Percentiles rank a stretch among this genome's conserved stretches.
Conservation (phyloP, 2,113 vertebrate genomes). For the Setophaga petechia region DNA sequence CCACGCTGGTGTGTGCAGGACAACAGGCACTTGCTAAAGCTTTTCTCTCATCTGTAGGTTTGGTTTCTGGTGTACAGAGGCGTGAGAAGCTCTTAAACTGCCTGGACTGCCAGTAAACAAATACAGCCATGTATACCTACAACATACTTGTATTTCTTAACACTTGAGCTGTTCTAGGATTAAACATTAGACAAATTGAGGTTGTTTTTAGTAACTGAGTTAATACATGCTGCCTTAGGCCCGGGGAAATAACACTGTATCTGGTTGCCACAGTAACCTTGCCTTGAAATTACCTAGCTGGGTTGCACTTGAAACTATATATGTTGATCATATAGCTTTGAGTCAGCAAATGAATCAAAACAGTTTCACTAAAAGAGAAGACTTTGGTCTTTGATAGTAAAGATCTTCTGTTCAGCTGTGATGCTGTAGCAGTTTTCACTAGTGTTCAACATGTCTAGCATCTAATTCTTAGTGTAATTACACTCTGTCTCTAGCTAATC, state of each 20-base stretch:
- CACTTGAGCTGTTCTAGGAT: not conserved
- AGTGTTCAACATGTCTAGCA: not conserved
- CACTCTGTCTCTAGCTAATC: not conserved
- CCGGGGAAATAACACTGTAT: not conserved
- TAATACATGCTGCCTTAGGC: not conserved
- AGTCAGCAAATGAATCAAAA: rapidly evolving
- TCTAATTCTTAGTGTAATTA: slow-evolving; percentile 15
- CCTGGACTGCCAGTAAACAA: not conserved
- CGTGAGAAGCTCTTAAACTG: not conserved
- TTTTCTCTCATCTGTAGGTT: not conserved
- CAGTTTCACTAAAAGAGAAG: not conserved
- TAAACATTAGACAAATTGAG: slow-evolving; percentile 7
- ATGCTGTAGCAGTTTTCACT: not conserved
- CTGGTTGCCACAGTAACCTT: slow-evolving; percentile 31
- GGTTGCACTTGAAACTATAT: not conserved
- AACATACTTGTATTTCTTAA: not conserved
- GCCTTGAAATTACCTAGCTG: not conserved
- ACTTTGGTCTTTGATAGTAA: not conserved
- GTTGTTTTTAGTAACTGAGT: not conserved
- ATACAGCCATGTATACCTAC: not conserved
- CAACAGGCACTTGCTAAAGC: not conserved
- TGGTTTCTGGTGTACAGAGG: not conserved
- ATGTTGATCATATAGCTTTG: not conserved
- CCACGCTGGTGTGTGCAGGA: not conserved
- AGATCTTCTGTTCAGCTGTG: not conserved